Base-by-base conservation (phyloP, 1,140 invertebrate genomes). In the Lucilia cuprina region DNA sequence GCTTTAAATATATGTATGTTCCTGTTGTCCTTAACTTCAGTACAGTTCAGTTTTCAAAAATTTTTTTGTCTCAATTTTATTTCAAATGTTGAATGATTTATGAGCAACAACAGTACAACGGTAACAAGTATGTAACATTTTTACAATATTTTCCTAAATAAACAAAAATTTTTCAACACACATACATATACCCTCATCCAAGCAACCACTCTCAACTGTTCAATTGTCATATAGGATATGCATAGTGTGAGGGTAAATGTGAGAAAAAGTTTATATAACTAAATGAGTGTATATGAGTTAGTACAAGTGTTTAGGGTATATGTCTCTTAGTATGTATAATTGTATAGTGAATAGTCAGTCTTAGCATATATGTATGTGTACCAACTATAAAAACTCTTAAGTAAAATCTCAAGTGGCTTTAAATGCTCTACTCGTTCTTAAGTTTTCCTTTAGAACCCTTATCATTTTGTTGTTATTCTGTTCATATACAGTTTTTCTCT, bases 81-180 rank as follows among this genome's bases (percentile, higher is more conserved):
- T 41, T n/a, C 74, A 77, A 77, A 77, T 77, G 74, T 77, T 77
- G 74, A 77, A 77, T 77, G 74, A 77, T 77, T 77, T 77, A 77
- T 77, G 74, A 77, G 74, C 74, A 77, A 17, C 74, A 77, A 77
- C 35, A 77, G 50, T 60, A n/a, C 50, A 60, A 5, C 13, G 17
- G 50, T 60, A 7, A 60, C 0, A 5, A 30, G 25, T 30, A 30
- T 30, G 50, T 60, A 60, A n/a, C 50, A 60, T 60, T 60, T 60
- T 60, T 60, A 60, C 50, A 60, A 60, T 60, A 60, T 60, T 60
- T 60, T 60, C 50, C 50, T 17, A 60, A 60, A 60, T n/a, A 60
- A 60, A 60, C 50, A 60, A 60, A 60, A 5, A 60, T 60, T 60
- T 60, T 60, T 60, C 13, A 60, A 41, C 74, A 77, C 3, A 30